Conservation (phyloP, 2,113 vertebrate genomes). For the Mastomys coucha region DNA sequence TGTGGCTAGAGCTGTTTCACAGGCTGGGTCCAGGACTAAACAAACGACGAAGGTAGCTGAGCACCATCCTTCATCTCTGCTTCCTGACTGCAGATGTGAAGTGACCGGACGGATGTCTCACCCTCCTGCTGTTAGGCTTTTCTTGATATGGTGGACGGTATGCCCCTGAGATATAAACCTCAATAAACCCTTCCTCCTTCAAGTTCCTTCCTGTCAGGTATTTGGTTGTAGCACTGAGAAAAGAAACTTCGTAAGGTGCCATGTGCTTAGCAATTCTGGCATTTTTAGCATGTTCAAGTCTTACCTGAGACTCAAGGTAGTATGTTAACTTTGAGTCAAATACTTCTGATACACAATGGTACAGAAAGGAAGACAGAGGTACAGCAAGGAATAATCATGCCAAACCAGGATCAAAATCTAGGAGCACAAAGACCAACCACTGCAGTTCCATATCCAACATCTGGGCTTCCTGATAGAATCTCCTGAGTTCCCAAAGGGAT, state of each 20-base stretch:
- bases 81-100: not conserved
- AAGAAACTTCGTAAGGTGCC: not conserved
- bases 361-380: not conserved
- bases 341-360: not conserved
- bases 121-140: not conserved
- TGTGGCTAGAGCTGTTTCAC: not conserved
- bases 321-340: not conserved
- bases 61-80: not conserved
- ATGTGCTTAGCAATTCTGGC: not conserved
- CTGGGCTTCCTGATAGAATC: not conserved
- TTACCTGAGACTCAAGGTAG: not conserved
- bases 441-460: not conserved
- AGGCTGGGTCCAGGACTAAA: not conserved
- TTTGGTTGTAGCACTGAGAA: not conserved
- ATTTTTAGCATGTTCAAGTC: not conserved
- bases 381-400: not conserved
- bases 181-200: not conserved
- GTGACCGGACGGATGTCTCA: not conserved
- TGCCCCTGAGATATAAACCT: too few species aligned
- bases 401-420: not conserved
- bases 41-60: not conserved
- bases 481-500: not conserved
- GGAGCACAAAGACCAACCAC: not conserved
- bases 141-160: not conserved
- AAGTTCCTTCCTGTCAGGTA: not conserved